phyloP scores from a whole-genome alignment of 2,888 invertebrate genomes.

The Trileptium ribeirensis region DNA sequence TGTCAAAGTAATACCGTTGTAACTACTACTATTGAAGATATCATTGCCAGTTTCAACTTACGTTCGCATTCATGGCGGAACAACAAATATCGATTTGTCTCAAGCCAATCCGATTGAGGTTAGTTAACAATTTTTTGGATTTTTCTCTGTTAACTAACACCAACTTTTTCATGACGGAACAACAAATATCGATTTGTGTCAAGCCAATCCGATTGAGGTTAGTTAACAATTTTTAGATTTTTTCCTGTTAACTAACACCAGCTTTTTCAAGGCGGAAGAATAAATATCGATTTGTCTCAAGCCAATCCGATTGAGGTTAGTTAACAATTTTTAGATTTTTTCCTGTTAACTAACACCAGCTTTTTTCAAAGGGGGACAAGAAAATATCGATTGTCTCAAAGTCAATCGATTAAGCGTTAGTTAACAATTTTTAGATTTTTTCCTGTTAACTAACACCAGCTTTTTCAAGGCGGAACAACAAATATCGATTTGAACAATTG shows the following conservation, averaged over 20 bases:
- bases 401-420: background rate
- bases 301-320: background rate
- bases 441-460: too few relatives aligned
- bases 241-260: too few relatives aligned
- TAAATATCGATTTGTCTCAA: background rate
- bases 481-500: too few relatives aligned
- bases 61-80: background rate
- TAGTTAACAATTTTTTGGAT: too few relatives aligned
- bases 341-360: too few relatives aligned
- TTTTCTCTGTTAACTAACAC: too few relatives aligned
- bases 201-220: background rate
- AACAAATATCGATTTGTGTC: background rate
- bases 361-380: background rate
- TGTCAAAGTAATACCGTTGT: too few relatives aligned
- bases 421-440: too few relatives aligned
- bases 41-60: too few relatives aligned
- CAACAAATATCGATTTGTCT: background rate
- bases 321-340: too few relatives aligned
- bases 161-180: slow-evolving; percentile 5
- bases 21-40: too few relatives aligned
- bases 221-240: too few relatives aligned
- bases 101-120: background rate
- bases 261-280: background rate
- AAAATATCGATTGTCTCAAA: background rate
- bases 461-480: slow-evolving; percentile 1